Evolutionary conservation across 2,113 vertebrate genomes (phyloP), one percentile per base, ranked within the genome.

Genomic region (Anhinga rufa): DNA sequence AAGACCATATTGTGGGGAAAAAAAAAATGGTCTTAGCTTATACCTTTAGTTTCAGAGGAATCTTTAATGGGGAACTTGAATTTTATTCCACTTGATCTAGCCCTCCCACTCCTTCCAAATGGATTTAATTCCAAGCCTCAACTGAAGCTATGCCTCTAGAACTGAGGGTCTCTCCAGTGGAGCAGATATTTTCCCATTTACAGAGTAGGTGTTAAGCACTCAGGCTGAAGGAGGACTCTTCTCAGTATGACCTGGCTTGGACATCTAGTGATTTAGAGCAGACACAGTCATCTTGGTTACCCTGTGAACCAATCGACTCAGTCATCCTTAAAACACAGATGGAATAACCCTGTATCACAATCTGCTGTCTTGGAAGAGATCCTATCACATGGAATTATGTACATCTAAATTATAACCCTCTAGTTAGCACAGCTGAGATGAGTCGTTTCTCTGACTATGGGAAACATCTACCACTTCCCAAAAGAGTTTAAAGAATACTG

Each of bases 311-410:
- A 70, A 68, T 34, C 69, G 68, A 70, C 26, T 76, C 71, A 92
- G 64, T 58, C 85, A 93, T 66, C 60, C 82, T 82, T 90, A 86
- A 88, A 96, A 32, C 58, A 85, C 76, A 71, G 85, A 95, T 75
- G 85, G 88, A 94, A 79, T 32, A 86, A 88, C 51, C 44, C 79
- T 83, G 66, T 42, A 82, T 80, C 87, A 82, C 94, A 94, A 54
- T 80, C 92, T 94, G 92, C 88, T 92, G 62, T 18, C 85, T 91
- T 96, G 92, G 88, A 97, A 95, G 54, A 52, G 71, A 88, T 83
- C 66, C 90, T 49, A 34, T 92, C 87, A 76, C 16, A 1, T 55
- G 77, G 70, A 77, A 77, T 76, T 52, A 90, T 10, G 44, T 6
- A 80, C 58, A 82, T 81, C 79, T 68, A 83, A 95, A 86, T 93